Percentiles rank a stretch among this genome's conserved stretches.
phyloP scores from a whole-genome alignment of 2,113 vertebrate genomes.

The Ammodytes dubius region DNA sequence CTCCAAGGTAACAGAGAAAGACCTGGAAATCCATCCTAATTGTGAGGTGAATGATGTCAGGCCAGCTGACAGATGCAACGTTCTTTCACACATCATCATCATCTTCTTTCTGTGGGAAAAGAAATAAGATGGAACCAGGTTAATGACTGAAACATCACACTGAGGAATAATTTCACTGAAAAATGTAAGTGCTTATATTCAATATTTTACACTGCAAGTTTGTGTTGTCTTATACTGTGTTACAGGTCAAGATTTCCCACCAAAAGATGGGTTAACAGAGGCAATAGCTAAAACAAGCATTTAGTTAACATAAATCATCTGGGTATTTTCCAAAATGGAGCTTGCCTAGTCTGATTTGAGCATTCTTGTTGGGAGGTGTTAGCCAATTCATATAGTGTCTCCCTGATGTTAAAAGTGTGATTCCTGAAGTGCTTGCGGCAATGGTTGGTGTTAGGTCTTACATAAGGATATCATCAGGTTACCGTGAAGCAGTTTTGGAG shows the following conservation, averaged over 20 bases:
- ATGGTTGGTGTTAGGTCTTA: not conserved
- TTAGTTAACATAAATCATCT: no score
- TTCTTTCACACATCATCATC: not conserved
- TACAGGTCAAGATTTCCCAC: no score
- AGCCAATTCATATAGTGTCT: no score
- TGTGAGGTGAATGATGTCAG: constrained; percentile 15
- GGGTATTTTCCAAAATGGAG: no score
- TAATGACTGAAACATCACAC: not conserved
- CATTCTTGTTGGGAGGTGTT: no score
- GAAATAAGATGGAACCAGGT: not conserved
- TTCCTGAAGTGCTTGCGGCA: no score
- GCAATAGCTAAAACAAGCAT: no score
- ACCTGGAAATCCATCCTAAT: not conserved
- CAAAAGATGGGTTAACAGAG: no score
- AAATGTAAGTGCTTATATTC: not conserved
- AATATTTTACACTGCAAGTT: not conserved
- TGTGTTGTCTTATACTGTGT: not conserved
- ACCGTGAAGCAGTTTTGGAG: no score
- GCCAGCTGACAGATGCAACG: constrained; percentile 2
- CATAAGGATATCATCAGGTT: no score
- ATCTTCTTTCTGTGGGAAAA: not conserved
- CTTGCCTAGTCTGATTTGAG: no score
- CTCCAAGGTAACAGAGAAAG: constrained; percentile 30
- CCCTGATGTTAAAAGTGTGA: no score
- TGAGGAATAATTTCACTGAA: not conserved